Conservation (phyloP, 2,888 invertebrate genomes). For the Hirudinaria manillensis region DNA sequence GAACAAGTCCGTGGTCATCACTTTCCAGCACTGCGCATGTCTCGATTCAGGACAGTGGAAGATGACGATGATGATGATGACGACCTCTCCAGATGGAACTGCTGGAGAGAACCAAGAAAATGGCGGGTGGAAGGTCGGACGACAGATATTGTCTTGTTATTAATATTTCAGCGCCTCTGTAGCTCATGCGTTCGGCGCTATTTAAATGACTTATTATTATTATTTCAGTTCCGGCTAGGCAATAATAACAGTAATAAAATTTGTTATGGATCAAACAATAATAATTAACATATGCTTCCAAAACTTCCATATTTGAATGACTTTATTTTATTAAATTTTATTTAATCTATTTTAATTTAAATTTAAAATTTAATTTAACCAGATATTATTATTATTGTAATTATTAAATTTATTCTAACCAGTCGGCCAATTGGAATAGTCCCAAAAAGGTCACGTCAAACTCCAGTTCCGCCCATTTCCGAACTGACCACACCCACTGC, state of each 20-base stretch:
- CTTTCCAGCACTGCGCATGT: conserved; percentile 25
- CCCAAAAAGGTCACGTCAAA: background rate
- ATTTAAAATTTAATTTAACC: no score
- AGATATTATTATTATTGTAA: no score
- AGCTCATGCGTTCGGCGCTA: no score
- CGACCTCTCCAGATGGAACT: background rate
- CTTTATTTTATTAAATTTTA: background rate
- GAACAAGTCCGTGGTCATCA: conserved; percentile 15
- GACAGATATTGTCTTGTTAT: no score
- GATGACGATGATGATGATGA: conserved; percentile 10
- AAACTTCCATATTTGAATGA: background rate
- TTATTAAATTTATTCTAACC: no score
- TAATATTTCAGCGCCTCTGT: no score
- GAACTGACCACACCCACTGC: conserved; percentile 19
- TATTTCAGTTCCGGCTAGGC: no score
- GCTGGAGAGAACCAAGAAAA: no score
- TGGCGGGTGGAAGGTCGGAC: no score
- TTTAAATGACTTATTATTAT: no score
- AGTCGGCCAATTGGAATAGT: background rate
- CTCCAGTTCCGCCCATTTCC: background rate
- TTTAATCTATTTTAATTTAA: background rate
- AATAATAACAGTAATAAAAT: no score
- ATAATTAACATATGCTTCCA: background rate
- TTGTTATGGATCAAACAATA: no score
- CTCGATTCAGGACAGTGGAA: conserved; percentile 11